Evolutionary conservation across 1,140 invertebrate genomes (phyloP), one percentile per base, ranked within the genome.

Genomic region (Oryctes rhinoceros): DNA sequence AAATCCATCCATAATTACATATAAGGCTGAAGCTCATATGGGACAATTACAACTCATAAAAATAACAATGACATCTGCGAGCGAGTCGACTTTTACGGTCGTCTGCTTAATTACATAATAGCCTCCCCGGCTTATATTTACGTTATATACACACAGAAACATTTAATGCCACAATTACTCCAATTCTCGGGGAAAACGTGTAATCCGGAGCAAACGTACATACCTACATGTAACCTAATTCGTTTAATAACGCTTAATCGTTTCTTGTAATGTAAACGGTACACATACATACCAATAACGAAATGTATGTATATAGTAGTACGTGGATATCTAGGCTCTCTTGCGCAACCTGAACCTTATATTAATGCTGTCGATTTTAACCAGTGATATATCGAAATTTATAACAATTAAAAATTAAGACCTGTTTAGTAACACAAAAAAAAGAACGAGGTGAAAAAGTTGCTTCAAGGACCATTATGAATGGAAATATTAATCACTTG

Each of bases 61-160:
- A 71, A 71, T 71, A 71, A 30, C 24, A 71, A 71, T 71, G 65
- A 71, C 65, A 71, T 20, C 65, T 71, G 65, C 35, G 35, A 24
- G 65, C 53, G 18, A 59, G 53, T 18, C 53, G 53, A 59, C 15
- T 59, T n/a, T 59, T 18, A 71, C 15, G 20, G 35, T 35, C 11
- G 11, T 71, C 24, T 71, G 10, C 65, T 71, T 71, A 71, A 24
- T 71, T 30, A 71, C 18, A 71, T 71, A 71, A 71, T 71, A 24
- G 65, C 0, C 24, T 71, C 24, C 24, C 0, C 18, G 7, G 53
- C 7, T 59, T 59, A 59, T 59, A 18, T 59, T 59, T 59, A 59
- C 53, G 53, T 59, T 44, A 59, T 59, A n/a, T 15, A 62, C 53
- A 62, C 15, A 62, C 18, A 4, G 7, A 71, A 71, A 71, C 65